Evolutionary conservation across 2,888 invertebrate species (phyloP), one percentile per base, ranked within the genome.

Genomic region (Tenthredo livida): DNA sequence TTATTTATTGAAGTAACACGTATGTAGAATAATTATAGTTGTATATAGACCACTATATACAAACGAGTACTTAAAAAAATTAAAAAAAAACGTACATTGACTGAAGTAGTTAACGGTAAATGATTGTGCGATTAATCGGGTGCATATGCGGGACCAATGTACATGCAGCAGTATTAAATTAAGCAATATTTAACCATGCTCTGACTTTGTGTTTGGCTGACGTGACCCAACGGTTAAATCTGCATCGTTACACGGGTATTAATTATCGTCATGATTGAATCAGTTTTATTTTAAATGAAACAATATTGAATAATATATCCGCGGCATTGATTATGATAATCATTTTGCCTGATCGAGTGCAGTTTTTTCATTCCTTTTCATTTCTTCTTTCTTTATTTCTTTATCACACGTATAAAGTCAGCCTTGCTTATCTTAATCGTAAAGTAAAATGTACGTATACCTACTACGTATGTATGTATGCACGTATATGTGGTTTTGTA

Each of bases 151-250:
- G 72, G 40, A 72, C 72, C 72, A 40, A 29, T 33, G 4, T n/a
- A n/a, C 7, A 37, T 72, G 72, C 40, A 72, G 40, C 37, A 67
- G 67, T 47, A 47, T 67, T 67, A 43, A 72, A 43, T 72, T 72
- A 21, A 72, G 72, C 72, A 43, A 72, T 40, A 72, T 72, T 72
- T 43, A 72, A 72, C 40, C 72, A 72, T 43, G 37, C 15, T 40
- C 72, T 29, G 67, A 67, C 67, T 67, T 67, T 33, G 17, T 7
- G 67, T n/a, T 72, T 9, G 43, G 21, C 4, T 21, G 43, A 40
- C 21, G 43, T 72, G 37, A 72, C 43, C 43, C 72, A 72, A 72
- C 40, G 37, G 72, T 72, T 17, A 72, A 72, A 43, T 43, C 43
- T 72, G 43, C 72, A 72, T 72, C 40, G 21, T 43, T 10, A 72